phyloP scores from a whole-genome alignment of 2,113 vertebrate genomes.

The Cinclus cinclus region DNA sequence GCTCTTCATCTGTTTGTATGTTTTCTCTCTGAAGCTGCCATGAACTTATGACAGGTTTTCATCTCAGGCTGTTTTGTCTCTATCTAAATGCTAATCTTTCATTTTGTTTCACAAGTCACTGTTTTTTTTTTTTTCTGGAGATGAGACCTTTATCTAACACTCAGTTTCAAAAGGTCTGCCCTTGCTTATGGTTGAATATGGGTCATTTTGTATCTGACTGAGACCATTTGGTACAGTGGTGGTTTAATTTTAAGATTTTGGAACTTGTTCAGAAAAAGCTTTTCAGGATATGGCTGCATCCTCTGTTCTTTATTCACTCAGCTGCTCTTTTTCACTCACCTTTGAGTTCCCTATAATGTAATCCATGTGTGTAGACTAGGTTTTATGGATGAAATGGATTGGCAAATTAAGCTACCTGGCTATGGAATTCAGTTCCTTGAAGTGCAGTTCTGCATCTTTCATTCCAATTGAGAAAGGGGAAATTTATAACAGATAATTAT shows the following conservation, averaged over 20 bases:
- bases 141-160: neutral
- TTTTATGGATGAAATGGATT: slow-evolving; percentile 55
- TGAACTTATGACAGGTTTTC: neutral
- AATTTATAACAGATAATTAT: slow-evolving; percentile 31
- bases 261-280: neutral
- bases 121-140: neutral
- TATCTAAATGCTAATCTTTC: neutral
- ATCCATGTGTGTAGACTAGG: slow-evolving; percentile 17
- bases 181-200: neutral
- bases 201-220: neutral
- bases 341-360: slow-evolving; percentile 42
- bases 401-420: slow-evolving; percentile 30
- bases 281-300: neutral
- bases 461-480: neutral
- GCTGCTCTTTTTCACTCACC: neutral
- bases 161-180: neutral
- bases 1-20: neutral
- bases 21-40: neutral
- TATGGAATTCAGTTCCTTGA: slow-evolving; percentile 30
- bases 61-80: neutral
- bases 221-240: neutral
- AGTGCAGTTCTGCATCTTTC: neutral
- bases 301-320: neutral
- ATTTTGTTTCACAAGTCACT: neutral
- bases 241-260: neutral